Conservation (phyloP, 2,113 vertebrate genomes). For the Thamnophis sirtalis region DNA sequence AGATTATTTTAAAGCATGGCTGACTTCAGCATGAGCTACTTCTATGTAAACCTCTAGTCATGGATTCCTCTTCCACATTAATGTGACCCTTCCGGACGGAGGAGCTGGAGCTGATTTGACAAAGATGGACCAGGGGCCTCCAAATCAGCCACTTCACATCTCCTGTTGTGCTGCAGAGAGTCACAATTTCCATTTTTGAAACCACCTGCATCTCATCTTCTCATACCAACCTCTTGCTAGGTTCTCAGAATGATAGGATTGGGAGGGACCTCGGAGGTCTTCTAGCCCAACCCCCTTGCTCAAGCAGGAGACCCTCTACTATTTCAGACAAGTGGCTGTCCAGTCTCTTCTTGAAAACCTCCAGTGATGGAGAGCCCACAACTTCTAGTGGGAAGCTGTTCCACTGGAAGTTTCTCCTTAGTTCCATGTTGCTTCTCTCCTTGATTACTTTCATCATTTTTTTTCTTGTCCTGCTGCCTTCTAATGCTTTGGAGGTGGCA, state of each 20-base stretch:
- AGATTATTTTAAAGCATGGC: neutral
- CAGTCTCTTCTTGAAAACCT: no score
- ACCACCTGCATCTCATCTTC: neutral
- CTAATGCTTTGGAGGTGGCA: neutral
- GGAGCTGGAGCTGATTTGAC: neutral
- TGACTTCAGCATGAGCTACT: neutral
- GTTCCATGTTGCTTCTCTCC: neutral
- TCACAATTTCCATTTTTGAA: neutral
- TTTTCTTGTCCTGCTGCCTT: neutral
- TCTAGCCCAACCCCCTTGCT: neutral
- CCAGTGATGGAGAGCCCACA: neutral
- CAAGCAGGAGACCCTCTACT: neutral
- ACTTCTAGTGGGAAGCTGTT: neutral
- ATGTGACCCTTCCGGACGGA: neutral
- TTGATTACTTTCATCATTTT: fast-evolving
- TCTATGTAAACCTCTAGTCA: neutral
- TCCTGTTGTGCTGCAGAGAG: neutral
- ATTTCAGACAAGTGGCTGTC: neutral
- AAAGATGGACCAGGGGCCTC: neutral
- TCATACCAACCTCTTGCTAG: neutral
- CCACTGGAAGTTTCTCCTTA: neutral
- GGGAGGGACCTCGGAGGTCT: no score
- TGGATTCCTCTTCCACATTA: neutral
- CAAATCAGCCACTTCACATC: neutral
- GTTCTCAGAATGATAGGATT: neutral